Conservation (phyloP, 2,888 invertebrate genomes). For the Himalopsyche tibetana region DNA sequence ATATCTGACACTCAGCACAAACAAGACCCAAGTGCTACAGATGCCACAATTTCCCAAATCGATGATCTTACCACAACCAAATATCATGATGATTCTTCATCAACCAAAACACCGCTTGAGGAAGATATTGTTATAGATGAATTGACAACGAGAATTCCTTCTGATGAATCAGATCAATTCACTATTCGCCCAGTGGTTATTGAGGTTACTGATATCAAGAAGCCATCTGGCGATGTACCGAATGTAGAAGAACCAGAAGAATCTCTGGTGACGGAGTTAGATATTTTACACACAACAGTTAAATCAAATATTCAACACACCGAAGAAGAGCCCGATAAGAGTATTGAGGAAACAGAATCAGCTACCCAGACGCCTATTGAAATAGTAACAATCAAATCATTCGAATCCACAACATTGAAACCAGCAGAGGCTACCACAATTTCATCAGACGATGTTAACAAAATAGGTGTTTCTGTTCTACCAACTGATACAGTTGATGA, state of each 20-base stretch:
- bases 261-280: not conserved
- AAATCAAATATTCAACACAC: slow-evolving; percentile 32
- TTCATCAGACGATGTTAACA: slow-evolving; percentile 64
- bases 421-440: slow-evolving; percentile 58
- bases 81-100: not conserved
- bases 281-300: not conserved
- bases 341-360: not conserved
- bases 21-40: not conserved
- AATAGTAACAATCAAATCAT: not conserved
- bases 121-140: not conserved
- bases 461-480: slow-evolving; percentile 65
- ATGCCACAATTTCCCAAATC: not conserved
- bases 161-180: not conserved
- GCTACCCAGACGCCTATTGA: not conserved
- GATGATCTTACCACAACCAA: slow-evolving; percentile 12
- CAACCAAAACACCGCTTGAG: not conserved
- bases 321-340: not conserved
- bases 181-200: not conserved
- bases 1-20: not conserved
- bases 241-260: slow-evolving; percentile 1
- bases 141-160: not conserved
- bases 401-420: slow-evolving; percentile 44
- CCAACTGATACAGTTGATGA: slow-evolving; percentile 64
- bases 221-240: not conserved
- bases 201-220: not conserved